These are phyloP conservation scores for Phalacrocorax pelagicus DNA, from an alignment of 2,113 vertebrate species.

Conservation along the genomic window DNA sequence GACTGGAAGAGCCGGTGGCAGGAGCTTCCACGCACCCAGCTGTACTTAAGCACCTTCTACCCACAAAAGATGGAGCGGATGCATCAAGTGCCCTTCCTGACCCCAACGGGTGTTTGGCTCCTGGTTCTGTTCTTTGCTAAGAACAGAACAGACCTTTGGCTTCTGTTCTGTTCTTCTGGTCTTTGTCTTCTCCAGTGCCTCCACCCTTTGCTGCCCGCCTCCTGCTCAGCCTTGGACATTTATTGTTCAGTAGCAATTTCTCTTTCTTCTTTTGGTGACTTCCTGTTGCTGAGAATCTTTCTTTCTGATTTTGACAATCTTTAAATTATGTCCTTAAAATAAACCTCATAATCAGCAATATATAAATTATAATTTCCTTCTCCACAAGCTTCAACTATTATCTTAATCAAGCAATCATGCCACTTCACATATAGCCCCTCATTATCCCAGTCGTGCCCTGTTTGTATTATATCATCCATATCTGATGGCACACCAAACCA, in stretches of 20 bases:
- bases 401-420: slow-evolving; percentile 68
- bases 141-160: background rate
- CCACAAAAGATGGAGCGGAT: background rate
- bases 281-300: background rate
- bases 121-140: background rate
- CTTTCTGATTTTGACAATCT: slow-evolving; percentile 47
- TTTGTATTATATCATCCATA: slow-evolving; percentile 50
- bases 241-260: background rate
- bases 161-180: background rate
- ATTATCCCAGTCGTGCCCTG: slow-evolving; percentile 59
- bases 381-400: slow-evolving; percentile 64
- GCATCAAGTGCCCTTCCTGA: background rate
- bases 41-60: background rate
- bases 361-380: slow-evolving; percentile 66
- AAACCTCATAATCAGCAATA: slow-evolving; percentile 67
- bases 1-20: background rate
- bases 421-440: slow-evolving; percentile 52
- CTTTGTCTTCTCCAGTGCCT: background rate
- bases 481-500: slow-evolving; percentile 27
- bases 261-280: background rate
- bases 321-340: slow-evolving; percentile 63
- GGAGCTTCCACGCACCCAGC: background rate
- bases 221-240: background rate
- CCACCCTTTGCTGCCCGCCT: background rate
- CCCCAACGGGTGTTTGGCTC: background rate